Conservation (phyloP, 1,140 invertebrate species). For the Pristionchus pacificus region DNA sequence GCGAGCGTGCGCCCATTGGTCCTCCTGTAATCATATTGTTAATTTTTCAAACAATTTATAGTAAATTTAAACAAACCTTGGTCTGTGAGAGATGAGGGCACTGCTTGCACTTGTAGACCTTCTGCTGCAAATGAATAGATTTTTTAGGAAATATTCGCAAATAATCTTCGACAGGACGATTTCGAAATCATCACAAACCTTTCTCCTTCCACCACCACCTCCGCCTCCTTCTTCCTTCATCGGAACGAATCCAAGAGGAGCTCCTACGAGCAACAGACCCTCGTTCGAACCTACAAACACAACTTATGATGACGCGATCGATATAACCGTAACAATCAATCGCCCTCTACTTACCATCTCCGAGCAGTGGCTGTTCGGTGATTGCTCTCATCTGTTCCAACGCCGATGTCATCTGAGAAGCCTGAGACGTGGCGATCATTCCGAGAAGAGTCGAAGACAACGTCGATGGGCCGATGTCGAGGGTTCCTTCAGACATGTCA, state of each 20-base stretch:
- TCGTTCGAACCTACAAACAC: background rate
- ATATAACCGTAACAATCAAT: too few relatives aligned
- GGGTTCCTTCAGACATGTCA: background rate
- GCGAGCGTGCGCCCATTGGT: conserved; percentile 65
- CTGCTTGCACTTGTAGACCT: conserved; percentile 84
- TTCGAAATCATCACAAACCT: too few relatives aligned
- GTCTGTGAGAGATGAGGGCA: conserved; percentile 67
- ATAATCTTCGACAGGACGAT: too few relatives aligned
- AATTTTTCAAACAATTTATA: too few relatives aligned
- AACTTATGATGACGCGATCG: too few relatives aligned
- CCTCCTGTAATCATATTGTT: conserved; percentile 65
- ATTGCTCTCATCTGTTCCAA: conserved; percentile 30
- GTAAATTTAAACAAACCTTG: too few relatives aligned
- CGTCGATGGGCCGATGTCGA: background rate
- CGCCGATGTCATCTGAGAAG: conserved; percentile 13
- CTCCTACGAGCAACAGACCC: background rate
- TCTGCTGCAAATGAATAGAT: conserved; percentile 57
- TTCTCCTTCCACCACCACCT: conserved; percentile 17
- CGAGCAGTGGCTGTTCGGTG: conserved; percentile 25
- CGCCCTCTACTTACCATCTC: too few relatives aligned
- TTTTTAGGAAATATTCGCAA: background rate
- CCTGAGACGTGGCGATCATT: background rate
- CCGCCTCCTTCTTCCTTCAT: background rate
- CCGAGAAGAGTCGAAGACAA: background rate
- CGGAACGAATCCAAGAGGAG: conserved; percentile 1